Conservation (phyloP, 1,140 invertebrate genomes). For the Euura saliciscinereae region DNA sequence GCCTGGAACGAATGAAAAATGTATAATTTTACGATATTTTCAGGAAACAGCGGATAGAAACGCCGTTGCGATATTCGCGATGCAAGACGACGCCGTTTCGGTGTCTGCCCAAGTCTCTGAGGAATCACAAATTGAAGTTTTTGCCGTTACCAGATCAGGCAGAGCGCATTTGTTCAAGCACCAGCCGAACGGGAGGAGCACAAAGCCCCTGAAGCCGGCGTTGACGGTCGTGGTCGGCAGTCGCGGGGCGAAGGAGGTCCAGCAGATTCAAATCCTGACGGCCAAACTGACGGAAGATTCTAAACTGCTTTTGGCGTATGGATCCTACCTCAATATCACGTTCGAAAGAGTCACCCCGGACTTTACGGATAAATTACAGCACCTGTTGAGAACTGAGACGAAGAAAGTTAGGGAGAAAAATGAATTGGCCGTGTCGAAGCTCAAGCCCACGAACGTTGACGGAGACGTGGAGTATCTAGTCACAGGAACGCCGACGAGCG, state of each 20-base stretch:
- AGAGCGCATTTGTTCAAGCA: slow-evolving; percentile 79
- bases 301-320: slow-evolving; percentile 65
- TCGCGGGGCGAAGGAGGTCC: slow-evolving; percentile 52
- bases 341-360: slow-evolving; percentile 72
- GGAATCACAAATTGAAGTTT: slow-evolving; percentile 41
- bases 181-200: slow-evolving; percentile 72
- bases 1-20: not conserved
- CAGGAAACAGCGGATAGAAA: slow-evolving; percentile 50
- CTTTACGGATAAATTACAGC: slow-evolving; percentile 63
- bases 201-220: slow-evolving; percentile 76
- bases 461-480: slow-evolving; percentile 59
- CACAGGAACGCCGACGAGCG: slow-evolving; percentile 35
- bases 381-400: slow-evolving; percentile 61
- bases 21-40: slow-evolving; percentile 20
- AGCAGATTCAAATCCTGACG: slow-evolving; percentile 64
- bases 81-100: slow-evolving; percentile 50
- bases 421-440: slow-evolving; percentile 55
- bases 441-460: slow-evolving; percentile 54
- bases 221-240: slow-evolving; percentile 73
- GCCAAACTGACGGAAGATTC: slow-evolving; percentile 55
- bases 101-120: slow-evolving; percentile 45
- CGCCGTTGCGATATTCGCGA: slow-evolving; percentile 55
- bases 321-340: slow-evolving; percentile 57
- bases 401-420: slow-evolving; percentile 52
- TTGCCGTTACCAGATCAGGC: slow-evolving; percentile 73